phyloP scores from a whole-genome alignment of 2,888 invertebrate species.

The Scrobipalpa costella region DNA sequence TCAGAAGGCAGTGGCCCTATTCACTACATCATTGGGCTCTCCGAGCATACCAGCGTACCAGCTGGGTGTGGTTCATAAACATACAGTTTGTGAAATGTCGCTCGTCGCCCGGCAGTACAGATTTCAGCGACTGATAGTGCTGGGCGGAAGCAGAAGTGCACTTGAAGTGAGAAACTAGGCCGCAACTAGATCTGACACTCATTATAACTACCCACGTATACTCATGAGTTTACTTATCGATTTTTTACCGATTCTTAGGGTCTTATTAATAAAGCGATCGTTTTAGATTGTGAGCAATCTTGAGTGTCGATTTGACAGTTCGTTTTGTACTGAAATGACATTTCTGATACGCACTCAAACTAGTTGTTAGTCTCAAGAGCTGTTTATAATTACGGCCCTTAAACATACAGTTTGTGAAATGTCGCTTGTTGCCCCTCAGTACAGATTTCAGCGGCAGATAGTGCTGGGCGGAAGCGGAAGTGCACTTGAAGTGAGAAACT shows the following conservation, averaged over 20 bases:
- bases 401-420: not conserved
- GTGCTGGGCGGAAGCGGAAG: not conserved
- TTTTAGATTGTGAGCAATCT: too few relatives aligned
- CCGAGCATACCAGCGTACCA: too few relatives aligned
- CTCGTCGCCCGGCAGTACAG: not conserved
- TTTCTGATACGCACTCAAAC: too few relatives aligned
- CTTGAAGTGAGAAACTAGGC: conserved; percentile 9
- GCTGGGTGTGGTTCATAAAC: not conserved
- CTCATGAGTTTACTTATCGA: too few relatives aligned
- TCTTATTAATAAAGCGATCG: too few relatives aligned
- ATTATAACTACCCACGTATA: not conserved
- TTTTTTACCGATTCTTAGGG: too few relatives aligned
- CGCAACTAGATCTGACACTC: conserved; percentile 8
- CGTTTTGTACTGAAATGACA: too few relatives aligned
- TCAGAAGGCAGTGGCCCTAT: too few relatives aligned
- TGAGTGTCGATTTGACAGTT: too few relatives aligned
- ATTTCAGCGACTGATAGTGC: conserved; percentile 5
- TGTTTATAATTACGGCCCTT: not conserved
- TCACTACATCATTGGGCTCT: too few relatives aligned
- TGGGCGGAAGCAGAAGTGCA: not conserved
- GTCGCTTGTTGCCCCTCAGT: not conserved
- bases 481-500: conserved; percentile 10
- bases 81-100: not conserved
- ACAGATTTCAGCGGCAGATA: conserved; percentile 4
- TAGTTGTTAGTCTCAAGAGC: too few relatives aligned